Conservation (phyloP, 2,113 vertebrate species). For the Trochalopteron elliotii region DNA sequence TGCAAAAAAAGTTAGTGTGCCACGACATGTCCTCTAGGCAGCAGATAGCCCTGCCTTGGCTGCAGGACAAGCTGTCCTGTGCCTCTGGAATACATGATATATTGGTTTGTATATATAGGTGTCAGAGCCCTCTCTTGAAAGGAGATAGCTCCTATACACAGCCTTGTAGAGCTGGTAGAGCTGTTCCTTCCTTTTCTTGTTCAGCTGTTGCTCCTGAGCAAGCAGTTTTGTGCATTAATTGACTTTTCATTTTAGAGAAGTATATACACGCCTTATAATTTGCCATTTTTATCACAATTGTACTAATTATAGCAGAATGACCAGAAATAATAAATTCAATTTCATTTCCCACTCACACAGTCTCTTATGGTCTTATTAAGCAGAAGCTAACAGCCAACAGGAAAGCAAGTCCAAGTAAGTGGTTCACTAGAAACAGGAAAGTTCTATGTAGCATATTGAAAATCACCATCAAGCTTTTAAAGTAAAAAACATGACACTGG, state of each 20-base stretch:
- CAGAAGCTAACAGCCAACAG: conserved; percentile 27
- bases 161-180: not conserved
- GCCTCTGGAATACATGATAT: not conserved
- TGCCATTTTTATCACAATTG: conserved; percentile 68
- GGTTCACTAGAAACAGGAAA: not conserved
- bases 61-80: conserved; percentile 9
- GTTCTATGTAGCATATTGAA: not conserved
- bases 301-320: conserved; percentile 53
- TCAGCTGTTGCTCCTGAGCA: not conserved
- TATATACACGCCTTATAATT: not conserved
- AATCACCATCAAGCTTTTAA: not conserved
- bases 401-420: conserved; percentile 54
- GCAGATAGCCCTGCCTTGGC: not conserved
- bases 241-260: not conserved
- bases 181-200: not conserved
- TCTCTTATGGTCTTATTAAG: conserved; percentile 75
- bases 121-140: not conserved
- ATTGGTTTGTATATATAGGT: not conserved
- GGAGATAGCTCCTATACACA: not conserved
- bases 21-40: not conserved
- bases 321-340: conserved; percentile 61
- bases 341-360: conserved; percentile 50
- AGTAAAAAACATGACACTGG: not conserved
- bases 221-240: not conserved
- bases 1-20: not conserved